Base-by-base conservation (phyloP, 2,888 invertebrate species). In the Heliconius sara region DNA sequence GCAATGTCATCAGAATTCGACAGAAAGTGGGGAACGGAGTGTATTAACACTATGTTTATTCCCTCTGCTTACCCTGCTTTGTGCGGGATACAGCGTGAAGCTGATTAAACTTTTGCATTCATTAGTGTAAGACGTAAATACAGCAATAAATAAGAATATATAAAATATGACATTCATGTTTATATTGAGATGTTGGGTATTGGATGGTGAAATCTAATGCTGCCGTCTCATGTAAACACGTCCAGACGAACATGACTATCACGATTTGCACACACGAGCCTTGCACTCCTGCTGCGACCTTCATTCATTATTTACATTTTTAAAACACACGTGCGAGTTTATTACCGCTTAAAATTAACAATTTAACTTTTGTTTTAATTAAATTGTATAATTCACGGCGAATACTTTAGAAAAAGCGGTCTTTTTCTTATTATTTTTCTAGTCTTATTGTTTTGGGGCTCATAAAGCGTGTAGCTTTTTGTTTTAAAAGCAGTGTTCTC, bases 381-480 rank as follows among this genome's bases (percentile, higher is more conserved):
- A 65, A 65, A 27, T 27, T 27, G 4, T 43, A 68, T 68, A 67
- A 67, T 19, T 30, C 19, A 30, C 16, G 10, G 10, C 1, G 22
- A 27, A 13, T 72, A 39, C 4, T 30, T 34, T 19, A 34, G 60
- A 52, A 63, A 79, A 43, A 73, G 5, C 22, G 39, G 25, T 75
- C 52, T 27, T 68, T 77, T 76, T 39, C 67, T 70, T 74, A 52
- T 72, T 34, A 68, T 77, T 76, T 39, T 52, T 60, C 52, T 73
- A 60, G 72, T 80, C 57, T 77, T 47, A 81, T 81, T 81, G 80
- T 81, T 80, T 70, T 57, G 63, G 72, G 92, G 93, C 82, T 90
- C 91, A 93, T 86, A 81, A 84, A 92, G 90, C 94, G 91, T 94
- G 91, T 90, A 89, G 91, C 91, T 91, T 90, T 90, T 89, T 90